Evolutionary conservation across 2,113 vertebrate species (phyloP).

Genomic region (Perca flavescens): DNA sequence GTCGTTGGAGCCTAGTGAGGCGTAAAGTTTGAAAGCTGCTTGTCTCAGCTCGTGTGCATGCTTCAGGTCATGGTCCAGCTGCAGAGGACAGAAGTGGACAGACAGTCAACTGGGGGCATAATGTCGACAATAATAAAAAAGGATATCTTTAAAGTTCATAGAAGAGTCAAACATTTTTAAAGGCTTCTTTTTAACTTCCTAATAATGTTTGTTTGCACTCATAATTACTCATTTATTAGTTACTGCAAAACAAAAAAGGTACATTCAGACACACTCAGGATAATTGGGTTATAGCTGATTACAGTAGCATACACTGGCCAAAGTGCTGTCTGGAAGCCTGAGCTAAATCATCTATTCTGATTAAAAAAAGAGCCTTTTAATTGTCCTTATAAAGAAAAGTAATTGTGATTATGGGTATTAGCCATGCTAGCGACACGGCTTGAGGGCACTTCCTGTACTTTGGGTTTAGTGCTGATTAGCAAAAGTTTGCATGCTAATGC

Average conservation of each 20-base stretch:
- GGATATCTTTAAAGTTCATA: background rate
- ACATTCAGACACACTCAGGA: background rate
- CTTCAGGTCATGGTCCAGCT: slow-evolving; percentile 99
- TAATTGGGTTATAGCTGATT: background rate
- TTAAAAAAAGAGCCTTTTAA: background rate
- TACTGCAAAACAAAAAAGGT: background rate
- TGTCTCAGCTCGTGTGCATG: slow-evolving; percentile 98
- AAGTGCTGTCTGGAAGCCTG: background rate
- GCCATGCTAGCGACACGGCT: background rate
- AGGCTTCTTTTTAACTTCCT: background rate
- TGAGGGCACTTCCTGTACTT: background rate
- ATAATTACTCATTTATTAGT: background rate
- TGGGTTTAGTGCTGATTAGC: background rate
- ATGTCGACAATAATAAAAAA: background rate
- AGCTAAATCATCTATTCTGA: background rate
- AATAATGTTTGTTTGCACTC: background rate
- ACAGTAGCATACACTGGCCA: background rate
- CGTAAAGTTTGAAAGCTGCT: slow-evolving; percentile 99
- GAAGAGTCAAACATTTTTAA: background rate
- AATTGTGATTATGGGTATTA: no score
- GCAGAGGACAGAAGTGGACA: slow-evolving; percentile 11
- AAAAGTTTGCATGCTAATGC: background rate
- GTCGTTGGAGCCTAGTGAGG: slow-evolving; percentile 96
- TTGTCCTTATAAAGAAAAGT: background rate
- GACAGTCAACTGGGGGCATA: background rate